These are phyloP conservation scores for Odontocerum albicorne DNA, from an alignment of 2,888 invertebrate species.

Conservation along the genomic window DNA sequence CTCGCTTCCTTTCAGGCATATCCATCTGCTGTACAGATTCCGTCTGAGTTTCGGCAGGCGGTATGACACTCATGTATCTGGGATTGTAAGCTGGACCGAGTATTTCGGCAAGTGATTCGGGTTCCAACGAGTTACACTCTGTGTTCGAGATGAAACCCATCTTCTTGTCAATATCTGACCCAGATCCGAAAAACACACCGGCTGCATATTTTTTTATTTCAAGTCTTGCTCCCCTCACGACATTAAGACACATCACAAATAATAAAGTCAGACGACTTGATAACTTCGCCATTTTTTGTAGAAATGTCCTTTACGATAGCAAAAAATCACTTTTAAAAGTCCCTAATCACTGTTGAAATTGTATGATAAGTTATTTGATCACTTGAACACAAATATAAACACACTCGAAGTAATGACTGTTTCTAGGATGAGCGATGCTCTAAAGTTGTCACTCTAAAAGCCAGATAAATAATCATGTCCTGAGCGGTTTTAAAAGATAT, in stretches of 20 bases:
- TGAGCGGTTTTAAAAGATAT: too few relatives aligned
- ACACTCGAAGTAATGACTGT: too few relatives aligned
- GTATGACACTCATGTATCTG: conserved; percentile 48
- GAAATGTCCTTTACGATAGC: too few relatives aligned
- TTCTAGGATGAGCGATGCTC: too few relatives aligned
- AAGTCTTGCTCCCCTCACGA: background rate
- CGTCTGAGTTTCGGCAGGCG: conserved; percentile 13
- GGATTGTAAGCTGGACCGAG: conserved; percentile 53
- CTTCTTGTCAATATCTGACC: conserved; percentile 9
- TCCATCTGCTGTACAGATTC: conserved; percentile 5
- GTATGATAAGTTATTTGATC: too few relatives aligned
- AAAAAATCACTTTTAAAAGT: too few relatives aligned
- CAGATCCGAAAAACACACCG: conserved; percentile 26
- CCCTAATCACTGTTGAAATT: too few relatives aligned
- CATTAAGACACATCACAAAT: background rate
- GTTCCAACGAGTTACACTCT: conserved; percentile 40
- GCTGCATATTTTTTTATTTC: background rate
- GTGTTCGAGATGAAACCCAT: conserved; percentile 12
- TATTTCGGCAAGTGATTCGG: conserved; percentile 43
- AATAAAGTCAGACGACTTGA: too few relatives aligned
- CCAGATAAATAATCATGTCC: too few relatives aligned
- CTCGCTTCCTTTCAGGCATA: conserved; percentile 36
- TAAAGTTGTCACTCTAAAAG: too few relatives aligned
- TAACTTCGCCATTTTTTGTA: too few relatives aligned
- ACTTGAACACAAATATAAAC: too few relatives aligned